Percentiles rank a stretch among this genome's conserved stretches.
Conservation (phyloP, 2,888 invertebrate genomes). For the Omphaloscelis lunosa region DNA sequence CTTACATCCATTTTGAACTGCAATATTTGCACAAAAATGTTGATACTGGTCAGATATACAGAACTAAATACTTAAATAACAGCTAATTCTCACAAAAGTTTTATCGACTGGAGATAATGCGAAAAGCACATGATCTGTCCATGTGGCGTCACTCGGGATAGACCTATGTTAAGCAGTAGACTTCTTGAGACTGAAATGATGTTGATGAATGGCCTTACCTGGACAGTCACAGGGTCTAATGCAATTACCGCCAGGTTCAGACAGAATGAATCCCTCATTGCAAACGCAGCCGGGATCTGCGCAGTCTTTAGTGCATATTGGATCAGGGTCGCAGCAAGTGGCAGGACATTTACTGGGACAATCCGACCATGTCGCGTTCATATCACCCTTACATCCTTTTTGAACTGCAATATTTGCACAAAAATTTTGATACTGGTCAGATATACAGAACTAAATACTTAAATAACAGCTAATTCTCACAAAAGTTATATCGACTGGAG, state of each 20-base stretch:
- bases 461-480: too few species aligned
- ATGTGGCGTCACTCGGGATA: too few species aligned
- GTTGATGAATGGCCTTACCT: too few species aligned
- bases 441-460: not conserved
- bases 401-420: not conserved
- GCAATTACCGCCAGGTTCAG: constrained; percentile 39
- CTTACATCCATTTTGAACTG: not conserved
- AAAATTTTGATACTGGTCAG: not conserved
- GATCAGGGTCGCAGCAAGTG: constrained; percentile 60
- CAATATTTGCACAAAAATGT: not conserved
- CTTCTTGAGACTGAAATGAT: too few species aligned
- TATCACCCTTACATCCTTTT: not conserved
- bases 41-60: not conserved
- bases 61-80: too few species aligned
- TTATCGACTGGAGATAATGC: too few species aligned
- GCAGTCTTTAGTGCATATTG: constrained; percentile 41
- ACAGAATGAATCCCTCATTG: constrained; percentile 64
- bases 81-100: too few species aligned
- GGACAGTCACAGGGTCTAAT: too few species aligned
- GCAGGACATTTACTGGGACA: constrained; percentile 59
- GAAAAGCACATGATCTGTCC: too few species aligned
- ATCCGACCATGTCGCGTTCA: too few species aligned
- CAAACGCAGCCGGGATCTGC: constrained; percentile 70
- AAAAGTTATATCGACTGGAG: too few species aligned
- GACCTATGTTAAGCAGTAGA: too few species aligned